A percentile compares a stretch with the other conserved stretches of the same genome.
phyloP scores from a whole-genome alignment of 2,113 vertebrate genomes.

The Hemibagrus wyckioides region DNA sequence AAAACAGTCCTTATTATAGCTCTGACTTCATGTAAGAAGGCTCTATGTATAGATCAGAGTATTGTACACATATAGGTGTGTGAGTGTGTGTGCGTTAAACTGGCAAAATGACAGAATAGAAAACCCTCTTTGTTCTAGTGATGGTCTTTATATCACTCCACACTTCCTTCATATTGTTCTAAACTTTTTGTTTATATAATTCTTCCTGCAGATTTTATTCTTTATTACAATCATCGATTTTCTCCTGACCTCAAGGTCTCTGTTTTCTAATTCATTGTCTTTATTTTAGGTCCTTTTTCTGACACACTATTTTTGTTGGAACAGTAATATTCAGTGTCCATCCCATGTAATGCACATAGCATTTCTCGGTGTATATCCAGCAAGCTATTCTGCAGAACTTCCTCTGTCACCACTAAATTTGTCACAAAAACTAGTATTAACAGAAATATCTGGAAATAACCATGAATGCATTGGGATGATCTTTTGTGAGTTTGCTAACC shows the following conservation, averaged over 20 bases:
- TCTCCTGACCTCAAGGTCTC: not conserved
- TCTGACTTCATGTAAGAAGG: not conserved
- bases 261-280: not conserved
- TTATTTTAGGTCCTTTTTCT: not conserved
- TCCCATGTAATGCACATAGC: not conserved
- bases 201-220: not conserved
- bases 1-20: not conserved
- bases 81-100: not conserved
- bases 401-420: not conserved
- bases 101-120: not conserved
- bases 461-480: not conserved
- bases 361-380: not conserved
- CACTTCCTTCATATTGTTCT: not conserved
- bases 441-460: not conserved
- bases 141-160: not conserved
- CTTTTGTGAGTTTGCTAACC: not conserved
- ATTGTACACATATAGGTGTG: not conserved
- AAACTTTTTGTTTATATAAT: not conserved
- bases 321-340: not conserved
- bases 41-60: not conserved
- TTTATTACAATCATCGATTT: not conserved
- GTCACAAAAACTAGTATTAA: not conserved
- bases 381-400: not conserved
- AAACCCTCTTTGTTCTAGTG: not conserved
- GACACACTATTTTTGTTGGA: not conserved